Evolutionary conservation across 2,797 vertebrate genomes (phyloP).

Genomic region (Melanotaenia nigrans): DNA sequence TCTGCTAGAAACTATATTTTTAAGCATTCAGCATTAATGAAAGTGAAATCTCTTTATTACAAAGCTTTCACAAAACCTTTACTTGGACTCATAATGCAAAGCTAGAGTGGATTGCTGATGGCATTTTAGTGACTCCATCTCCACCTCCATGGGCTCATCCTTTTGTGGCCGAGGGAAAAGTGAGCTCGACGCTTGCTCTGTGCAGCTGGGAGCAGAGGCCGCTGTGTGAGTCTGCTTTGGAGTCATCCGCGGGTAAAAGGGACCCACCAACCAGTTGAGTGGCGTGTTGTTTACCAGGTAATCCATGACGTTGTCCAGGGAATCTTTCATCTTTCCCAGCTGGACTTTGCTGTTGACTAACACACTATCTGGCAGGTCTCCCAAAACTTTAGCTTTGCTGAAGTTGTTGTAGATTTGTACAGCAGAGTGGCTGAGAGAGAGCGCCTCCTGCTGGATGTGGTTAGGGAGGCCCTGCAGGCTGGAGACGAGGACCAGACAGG

Average conservation of each 20-base stretch:
- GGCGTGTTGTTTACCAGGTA: conserved; percentile 97
- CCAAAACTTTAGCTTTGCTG: conserved; percentile 77
- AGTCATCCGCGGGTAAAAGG: conserved; percentile 88
- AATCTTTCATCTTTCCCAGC: conserved; percentile 88
- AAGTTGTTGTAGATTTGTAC: conserved; percentile 85
- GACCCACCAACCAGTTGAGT: conserved; percentile 97
- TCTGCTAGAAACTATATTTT: not conserved
- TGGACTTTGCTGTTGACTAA: conserved; percentile 85
- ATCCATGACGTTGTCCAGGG: conserved; percentile 92
- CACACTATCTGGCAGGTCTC: conserved; percentile 85
- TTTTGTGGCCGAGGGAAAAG: not conserved
- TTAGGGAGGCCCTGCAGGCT: conserved; percentile 89
- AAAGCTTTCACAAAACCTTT: not conserved
- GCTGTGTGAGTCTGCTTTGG: not conserved
- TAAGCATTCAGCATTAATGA: not conserved
- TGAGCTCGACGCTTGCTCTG: not conserved
- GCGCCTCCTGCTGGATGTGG: conserved; percentile 88
- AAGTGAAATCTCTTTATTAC: not conserved
- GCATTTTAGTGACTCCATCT: conserved; percentile 59
- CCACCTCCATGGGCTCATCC: conserved; percentile 42
- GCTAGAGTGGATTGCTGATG: not conserved
- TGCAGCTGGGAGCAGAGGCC: not conserved
- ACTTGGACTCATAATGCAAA: not conserved
- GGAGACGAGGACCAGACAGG: conserved; percentile 86
- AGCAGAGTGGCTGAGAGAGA: conserved; percentile 81